phyloP scores from a whole-genome alignment of 2,888 invertebrate genomes.

The Sisyra terminalis region DNA sequence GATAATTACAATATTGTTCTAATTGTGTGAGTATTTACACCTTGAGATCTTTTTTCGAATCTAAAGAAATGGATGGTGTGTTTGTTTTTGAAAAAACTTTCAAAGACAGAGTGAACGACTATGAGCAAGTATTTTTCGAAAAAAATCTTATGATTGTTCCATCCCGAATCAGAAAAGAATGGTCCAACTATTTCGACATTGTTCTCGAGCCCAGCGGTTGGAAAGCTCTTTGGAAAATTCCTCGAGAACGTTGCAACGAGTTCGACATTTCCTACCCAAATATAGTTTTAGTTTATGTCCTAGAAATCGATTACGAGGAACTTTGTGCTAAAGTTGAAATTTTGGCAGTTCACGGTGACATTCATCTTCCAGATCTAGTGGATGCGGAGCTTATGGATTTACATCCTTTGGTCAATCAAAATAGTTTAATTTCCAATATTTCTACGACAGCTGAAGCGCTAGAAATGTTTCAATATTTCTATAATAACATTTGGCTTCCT shows the following conservation, averaged over 20 bases:
- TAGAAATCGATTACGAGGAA: conserved; percentile 35
- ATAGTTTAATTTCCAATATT: conserved; percentile 35
- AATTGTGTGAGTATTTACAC: no score
- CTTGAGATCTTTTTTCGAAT: no score
- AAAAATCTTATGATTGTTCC: conserved; percentile 25
- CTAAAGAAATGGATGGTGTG: conserved; percentile 41
- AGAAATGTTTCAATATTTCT: conserved; percentile 48
- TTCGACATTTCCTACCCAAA: conserved; percentile 48
- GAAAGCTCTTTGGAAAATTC: conserved; percentile 54
- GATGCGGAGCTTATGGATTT: conserved; percentile 42
- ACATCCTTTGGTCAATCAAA: conserved; percentile 46
- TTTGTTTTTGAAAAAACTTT: conserved; percentile 39
- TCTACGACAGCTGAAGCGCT: conserved; percentile 42
- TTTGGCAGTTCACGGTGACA: conserved; percentile 43
- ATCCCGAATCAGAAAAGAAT: conserved; percentile 33
- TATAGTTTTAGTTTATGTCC: conserved; percentile 39
- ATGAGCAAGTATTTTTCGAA: conserved; percentile 29
- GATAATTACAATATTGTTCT: no score
- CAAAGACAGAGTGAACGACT: conserved; percentile 35
- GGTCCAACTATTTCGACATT: conserved; percentile 38
- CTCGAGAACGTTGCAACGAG: conserved; percentile 42
- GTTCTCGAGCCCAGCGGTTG: conserved; percentile 47
- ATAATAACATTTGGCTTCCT: conserved; percentile 48
- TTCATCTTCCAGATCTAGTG: conserved; percentile 39
- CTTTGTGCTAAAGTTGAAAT: conserved; percentile 40